Conservation (phyloP, 2,888 invertebrate species). For the Brenthis daphne region DNA sequence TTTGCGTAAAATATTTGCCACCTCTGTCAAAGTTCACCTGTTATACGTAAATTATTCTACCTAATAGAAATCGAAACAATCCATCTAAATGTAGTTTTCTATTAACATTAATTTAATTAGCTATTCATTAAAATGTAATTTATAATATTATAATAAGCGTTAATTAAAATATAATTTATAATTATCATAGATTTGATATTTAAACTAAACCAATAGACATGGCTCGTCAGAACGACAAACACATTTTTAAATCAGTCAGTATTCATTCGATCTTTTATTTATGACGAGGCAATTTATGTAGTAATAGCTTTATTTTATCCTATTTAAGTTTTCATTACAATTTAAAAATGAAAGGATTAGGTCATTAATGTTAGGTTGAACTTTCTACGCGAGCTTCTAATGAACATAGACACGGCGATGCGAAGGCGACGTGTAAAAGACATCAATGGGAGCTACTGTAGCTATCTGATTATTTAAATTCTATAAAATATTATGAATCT, state of each 20-base stretch:
- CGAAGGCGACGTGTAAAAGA: conserved; percentile 34
- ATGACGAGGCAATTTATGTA: too few relatives aligned
- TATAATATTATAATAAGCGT: too few relatives aligned
- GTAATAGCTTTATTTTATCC: too few relatives aligned
- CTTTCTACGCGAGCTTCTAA: background rate
- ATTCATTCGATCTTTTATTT: too few relatives aligned
- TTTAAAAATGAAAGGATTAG: too few relatives aligned
- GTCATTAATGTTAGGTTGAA: too few relatives aligned
- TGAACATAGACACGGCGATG: background rate
- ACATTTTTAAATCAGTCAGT: too few relatives aligned
- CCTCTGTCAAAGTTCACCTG: too few relatives aligned
- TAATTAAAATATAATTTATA: conserved; percentile 7
- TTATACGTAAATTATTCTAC: background rate
- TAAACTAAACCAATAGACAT: too few relatives aligned
- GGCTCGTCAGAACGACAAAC: too few relatives aligned
- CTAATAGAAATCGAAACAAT: background rate
- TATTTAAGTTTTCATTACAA: too few relatives aligned
- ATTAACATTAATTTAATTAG: background rate
- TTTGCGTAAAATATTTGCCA: too few relatives aligned
- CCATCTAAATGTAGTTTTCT: background rate
- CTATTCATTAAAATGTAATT: background rate
- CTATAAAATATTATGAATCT: background rate
- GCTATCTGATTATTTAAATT: background rate
- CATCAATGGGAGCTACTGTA: conserved; percentile 35
- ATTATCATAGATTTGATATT: background rate